phyloP scores from a whole-genome alignment of 2,797 vertebrate species.

The Urocyon cinereoargenteus region DNA sequence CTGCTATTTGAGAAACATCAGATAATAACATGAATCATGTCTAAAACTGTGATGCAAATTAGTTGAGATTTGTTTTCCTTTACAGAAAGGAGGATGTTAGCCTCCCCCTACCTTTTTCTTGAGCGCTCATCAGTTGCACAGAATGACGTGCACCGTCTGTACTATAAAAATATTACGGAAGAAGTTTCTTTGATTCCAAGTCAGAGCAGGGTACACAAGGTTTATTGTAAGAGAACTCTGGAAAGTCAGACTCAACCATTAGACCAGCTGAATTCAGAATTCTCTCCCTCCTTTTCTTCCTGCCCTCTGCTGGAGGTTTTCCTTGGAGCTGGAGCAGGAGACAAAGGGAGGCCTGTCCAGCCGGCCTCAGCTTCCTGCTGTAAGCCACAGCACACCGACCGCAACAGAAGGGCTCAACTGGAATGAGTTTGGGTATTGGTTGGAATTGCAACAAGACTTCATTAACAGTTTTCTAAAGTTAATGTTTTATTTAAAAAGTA shows the following conservation, averaged over 20 bases:
- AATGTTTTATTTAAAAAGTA: constrained; percentile 37
- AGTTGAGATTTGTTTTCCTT: constrained; percentile 12
- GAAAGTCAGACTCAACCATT: neutral
- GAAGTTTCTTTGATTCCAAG: neutral
- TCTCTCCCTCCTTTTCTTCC: neutral
- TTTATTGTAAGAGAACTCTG: neutral
- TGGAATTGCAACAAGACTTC: neutral
- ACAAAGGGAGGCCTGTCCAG: neutral
- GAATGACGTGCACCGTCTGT: neutral
- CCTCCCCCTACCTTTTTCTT: neutral
- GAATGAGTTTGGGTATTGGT: neutral
- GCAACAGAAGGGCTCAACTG: rapidly evolving
- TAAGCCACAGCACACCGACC: neutral
- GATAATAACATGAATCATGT: neutral
- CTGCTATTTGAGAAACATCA: neutral
- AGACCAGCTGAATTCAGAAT: neutral
- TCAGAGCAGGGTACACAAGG: neutral
- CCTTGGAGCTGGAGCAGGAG: neutral
- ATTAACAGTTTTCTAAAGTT: neutral
- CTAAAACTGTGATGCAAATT: neutral
- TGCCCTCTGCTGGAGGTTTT: constrained; percentile 42
- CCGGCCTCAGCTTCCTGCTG: neutral
- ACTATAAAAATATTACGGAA: neutral
- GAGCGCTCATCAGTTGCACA: neutral
- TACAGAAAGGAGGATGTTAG: neutral